Percentiles rank a stretch among this genome's conserved stretches.
phyloP scores from a whole-genome alignment of 2,888 invertebrate species.

The Eupithecia vulgata region DNA sequence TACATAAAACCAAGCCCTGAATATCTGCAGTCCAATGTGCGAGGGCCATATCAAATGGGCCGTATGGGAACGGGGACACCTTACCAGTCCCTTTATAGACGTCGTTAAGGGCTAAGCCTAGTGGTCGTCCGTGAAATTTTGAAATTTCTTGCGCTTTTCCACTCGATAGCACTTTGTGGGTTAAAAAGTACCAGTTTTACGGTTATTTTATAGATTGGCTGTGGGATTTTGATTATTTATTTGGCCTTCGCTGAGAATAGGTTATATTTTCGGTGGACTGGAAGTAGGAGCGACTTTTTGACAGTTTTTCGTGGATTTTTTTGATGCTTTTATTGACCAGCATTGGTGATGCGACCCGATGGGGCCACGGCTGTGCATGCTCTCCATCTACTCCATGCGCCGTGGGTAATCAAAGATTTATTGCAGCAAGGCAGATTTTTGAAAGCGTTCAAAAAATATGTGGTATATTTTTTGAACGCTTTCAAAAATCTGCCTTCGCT shows the following conservation, averaged over 20 bases:
- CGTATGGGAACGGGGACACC: constrained; percentile 38
- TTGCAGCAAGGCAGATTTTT: too few relatives aligned
- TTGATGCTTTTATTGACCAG: too few relatives aligned
- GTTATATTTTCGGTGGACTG: background rate
- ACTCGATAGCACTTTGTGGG: constrained; percentile 13
- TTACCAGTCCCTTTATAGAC: constrained; percentile 34
- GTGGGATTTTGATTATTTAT: constrained; percentile 6
- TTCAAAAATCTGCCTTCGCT: too few relatives aligned
- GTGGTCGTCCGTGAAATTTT: constrained; percentile 10
- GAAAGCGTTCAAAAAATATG: too few relatives aligned
- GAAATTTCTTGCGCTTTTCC: constrained; percentile 9
- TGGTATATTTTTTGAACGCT: too few relatives aligned
- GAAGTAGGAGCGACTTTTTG: background rate
- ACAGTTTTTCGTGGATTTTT: background rate
- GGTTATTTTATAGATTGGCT: constrained; percentile 10
- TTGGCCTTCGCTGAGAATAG: background rate
- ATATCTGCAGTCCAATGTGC: constrained; percentile 42
- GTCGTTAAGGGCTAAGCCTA: background rate
- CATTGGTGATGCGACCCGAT: too few relatives aligned
- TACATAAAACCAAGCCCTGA: constrained; percentile 48
- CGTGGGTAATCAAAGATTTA: too few relatives aligned
- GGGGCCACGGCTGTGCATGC: too few relatives aligned
- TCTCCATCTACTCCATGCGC: too few relatives aligned
- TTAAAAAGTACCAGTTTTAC: constrained; percentile 7
- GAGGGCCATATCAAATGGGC: constrained; percentile 30